Evolutionary conservation across 2,888 invertebrate species (phyloP).

Genomic region (Bimastos eiseni): DNA sequence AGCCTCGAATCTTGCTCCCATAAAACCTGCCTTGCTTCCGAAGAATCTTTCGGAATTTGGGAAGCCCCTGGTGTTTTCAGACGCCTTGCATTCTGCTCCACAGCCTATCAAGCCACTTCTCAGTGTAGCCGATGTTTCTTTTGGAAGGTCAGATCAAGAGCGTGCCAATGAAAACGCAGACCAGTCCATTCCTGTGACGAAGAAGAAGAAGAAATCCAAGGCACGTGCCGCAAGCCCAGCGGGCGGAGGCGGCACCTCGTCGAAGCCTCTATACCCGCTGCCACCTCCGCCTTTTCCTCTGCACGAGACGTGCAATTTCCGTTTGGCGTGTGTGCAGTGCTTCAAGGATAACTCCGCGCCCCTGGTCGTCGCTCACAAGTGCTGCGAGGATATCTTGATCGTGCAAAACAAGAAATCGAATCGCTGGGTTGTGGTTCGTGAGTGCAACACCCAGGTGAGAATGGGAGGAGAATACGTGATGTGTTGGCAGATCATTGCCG

Average conservation of each 20-base stretch:
- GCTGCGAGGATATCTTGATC: slow-evolving; percentile 21
- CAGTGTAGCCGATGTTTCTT: neutral
- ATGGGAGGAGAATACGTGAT: slow-evolving; percentile 21
- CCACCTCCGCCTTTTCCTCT: neutral
- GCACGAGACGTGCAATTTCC: neutral
- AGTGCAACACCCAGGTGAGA: slow-evolving; percentile 17
- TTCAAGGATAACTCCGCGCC: slow-evolving; percentile 1
- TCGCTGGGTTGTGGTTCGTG: slow-evolving; percentile 20
- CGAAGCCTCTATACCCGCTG: neutral
- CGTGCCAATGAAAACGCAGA: neutral
- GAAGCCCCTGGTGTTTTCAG: neutral
- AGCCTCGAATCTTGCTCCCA: neutral
- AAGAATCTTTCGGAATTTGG: neutral
- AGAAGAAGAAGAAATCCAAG: neutral
- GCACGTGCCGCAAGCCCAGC: neutral
- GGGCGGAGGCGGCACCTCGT: neutral
- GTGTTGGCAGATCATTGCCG: neutral
- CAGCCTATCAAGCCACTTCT: neutral
- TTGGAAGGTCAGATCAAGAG: neutral
- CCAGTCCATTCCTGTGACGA: neutral
- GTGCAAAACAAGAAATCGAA: neutral
- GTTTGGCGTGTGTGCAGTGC: neutral
- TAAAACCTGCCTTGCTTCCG: neutral
- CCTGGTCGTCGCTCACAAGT: neutral
- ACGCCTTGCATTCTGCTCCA: neutral